phyloP scores from a whole-genome alignment of 2,888 invertebrate genomes.

The Amiota minor region DNA sequence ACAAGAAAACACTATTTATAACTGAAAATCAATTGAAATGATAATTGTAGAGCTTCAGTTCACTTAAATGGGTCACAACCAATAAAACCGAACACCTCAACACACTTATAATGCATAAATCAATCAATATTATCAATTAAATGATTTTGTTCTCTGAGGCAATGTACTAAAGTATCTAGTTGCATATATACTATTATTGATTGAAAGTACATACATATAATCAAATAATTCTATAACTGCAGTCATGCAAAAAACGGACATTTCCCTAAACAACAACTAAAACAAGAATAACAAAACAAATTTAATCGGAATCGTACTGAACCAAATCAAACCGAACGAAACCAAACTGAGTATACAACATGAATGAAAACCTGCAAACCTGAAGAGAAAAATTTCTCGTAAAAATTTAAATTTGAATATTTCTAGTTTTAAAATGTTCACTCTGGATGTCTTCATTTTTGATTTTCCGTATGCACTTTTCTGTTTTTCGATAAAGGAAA shows the following conservation, averaged over 20 bases:
- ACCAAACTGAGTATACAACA: conserved; percentile 16
- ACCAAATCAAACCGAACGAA: background rate
- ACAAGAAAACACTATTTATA: no score
- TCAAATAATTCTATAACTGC: conserved; percentile 6
- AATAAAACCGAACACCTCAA: no score
- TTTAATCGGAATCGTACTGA: background rate
- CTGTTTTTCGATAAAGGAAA: background rate
- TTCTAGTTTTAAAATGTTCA: background rate
- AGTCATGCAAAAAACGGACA: background rate
- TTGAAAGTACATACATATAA: no score
- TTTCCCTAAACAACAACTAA: background rate
- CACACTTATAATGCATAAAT: no score
- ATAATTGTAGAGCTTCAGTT: no score
- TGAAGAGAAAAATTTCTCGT: background rate
- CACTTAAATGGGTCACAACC: no score
- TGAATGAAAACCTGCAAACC: conserved; percentile 1
- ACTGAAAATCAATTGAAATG: no score
- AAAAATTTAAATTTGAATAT: conserved; percentile 20
- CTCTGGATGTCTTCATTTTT: background rate
- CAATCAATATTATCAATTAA: no score
- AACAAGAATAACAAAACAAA: background rate
- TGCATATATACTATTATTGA: no score
- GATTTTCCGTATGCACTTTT: background rate
- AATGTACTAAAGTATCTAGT: no score
- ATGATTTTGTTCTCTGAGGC: no score